Percentiles rank a stretch among this genome's conserved stretches.
Evolutionary conservation across 1,140 invertebrate species (phyloP).

Genomic region (Paracyclopina nana): DNA sequence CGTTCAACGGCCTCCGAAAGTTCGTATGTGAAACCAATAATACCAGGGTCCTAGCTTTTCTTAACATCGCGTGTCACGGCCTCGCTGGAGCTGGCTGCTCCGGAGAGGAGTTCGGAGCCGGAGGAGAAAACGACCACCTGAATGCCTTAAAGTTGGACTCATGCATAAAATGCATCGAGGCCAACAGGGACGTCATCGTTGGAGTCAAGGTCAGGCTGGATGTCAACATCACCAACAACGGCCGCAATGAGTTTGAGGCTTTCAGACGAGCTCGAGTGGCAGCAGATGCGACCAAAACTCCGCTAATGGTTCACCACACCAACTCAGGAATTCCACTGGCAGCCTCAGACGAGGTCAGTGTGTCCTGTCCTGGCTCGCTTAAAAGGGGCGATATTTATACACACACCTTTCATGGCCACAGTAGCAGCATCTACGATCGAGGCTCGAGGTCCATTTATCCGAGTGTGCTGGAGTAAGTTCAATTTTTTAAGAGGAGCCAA

Average conservation of each 20-base stretch:
- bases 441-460: neutral
- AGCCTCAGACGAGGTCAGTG: neutral
- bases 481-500: no score
- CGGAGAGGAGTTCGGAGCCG: neutral
- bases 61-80: neutral
- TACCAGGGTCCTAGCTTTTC: neutral
- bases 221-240: slow-evolving; percentile 1
- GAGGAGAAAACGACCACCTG: neutral
- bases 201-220: neutral
- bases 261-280: neutral
- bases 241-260: neutral
- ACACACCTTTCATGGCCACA: slow-evolving; percentile 1
- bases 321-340: neutral
- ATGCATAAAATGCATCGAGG: neutral
- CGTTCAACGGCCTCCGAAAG: neutral
- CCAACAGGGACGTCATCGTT: neutral
- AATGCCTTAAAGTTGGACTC: neutral
- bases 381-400: neutral
- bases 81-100: neutral
- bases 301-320: neutral
- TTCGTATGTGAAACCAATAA: neutral
- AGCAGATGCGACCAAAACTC: neutral
- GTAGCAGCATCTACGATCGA: neutral
- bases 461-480: no score
- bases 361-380: neutral